Evolutionary conservation across 1,140 invertebrate species (phyloP).

Genomic region (Eciton burchellii): DNA sequence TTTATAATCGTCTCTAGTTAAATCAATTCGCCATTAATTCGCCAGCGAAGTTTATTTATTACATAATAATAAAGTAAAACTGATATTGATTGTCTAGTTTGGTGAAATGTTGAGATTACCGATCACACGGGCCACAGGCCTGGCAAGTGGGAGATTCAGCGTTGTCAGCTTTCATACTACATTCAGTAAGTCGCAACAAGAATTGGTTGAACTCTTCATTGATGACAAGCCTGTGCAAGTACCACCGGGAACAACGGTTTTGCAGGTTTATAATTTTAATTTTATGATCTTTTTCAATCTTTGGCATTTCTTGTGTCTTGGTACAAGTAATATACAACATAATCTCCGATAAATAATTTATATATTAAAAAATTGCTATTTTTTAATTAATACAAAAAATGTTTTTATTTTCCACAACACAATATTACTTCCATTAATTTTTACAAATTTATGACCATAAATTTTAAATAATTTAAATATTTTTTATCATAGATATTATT

Average conservation of each 20-base stretch:
- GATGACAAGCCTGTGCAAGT: constrained; percentile 98
- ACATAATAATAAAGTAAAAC: constrained; percentile 67
- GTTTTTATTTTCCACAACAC: too few species aligned
- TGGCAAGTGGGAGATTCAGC: constrained; percentile 75
- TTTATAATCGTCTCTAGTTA: background rate
- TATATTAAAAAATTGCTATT: too few species aligned
- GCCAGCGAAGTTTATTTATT: constrained; percentile 62
- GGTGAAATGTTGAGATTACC: constrained; percentile 87
- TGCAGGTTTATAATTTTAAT: constrained; percentile 90
- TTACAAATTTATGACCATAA: constrained; percentile 1
- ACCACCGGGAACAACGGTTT: constrained; percentile 97
- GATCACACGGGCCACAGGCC: constrained; percentile 82
- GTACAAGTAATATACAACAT: background rate
- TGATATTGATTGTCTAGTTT: constrained; percentile 14
- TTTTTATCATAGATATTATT: background rate
- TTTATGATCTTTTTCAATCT: constrained; percentile 87
- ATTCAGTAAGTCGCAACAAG: constrained; percentile 84
- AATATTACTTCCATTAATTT: too few species aligned
- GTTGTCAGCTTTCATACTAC: constrained; percentile 76
- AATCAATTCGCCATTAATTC: constrained; percentile 31
- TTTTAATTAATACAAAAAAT: too few species aligned
- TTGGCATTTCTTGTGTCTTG: background rate
- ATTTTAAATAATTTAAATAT: constrained; percentile 8
- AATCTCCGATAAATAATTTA: background rate
- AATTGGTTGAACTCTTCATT: constrained; percentile 98